Percentiles rank a stretch among this genome's conserved stretches.
Evolutionary conservation across 1,140 invertebrate species (phyloP).

Genomic region (Orussus abietinus): DNA sequence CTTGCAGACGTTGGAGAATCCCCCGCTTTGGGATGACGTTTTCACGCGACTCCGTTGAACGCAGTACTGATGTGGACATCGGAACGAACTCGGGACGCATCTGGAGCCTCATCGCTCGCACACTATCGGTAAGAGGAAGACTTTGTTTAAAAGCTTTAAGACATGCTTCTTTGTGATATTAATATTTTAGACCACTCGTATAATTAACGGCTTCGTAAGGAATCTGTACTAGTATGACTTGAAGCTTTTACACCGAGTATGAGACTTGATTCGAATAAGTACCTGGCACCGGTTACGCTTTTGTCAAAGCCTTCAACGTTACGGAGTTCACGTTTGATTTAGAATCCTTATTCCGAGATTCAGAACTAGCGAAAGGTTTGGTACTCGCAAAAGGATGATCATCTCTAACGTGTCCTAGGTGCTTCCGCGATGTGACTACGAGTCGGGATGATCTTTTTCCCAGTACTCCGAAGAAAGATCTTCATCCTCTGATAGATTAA

Average conservation of each 20-base stretch:
- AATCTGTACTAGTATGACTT: slow-evolving; percentile 16
- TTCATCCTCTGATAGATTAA: no score
- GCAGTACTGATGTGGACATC: slow-evolving; percentile 29
- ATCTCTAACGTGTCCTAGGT: no score
- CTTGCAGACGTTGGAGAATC: neutral
- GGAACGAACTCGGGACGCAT: slow-evolving; percentile 20
- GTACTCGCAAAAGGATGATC: no score
- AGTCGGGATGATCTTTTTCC: no score
- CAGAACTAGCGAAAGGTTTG: no score
- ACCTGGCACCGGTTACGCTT: slow-evolving; percentile 24
- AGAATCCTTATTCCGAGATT: no score
- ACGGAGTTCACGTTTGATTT: no score
- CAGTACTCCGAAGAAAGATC: no score
- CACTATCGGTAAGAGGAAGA: slow-evolving; percentile 16
- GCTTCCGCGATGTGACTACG: no score
- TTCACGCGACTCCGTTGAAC: slow-evolving; percentile 14
- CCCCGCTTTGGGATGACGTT: slow-evolving; percentile 18
- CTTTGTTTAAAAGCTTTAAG: slow-evolving; percentile 26
- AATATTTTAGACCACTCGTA: slow-evolving; percentile 12
- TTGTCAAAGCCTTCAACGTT: no score
- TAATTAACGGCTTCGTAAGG: slow-evolving; percentile 19
- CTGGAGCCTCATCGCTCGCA: slow-evolving; percentile 16
- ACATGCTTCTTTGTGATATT: slow-evolving; percentile 25
- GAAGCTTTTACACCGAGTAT: slow-evolving; percentile 21
- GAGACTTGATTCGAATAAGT: slow-evolving; percentile 25